A percentile compares a stretch with the other conserved stretches of the same genome.
These are phyloP conservation scores for Laspeyria flexula DNA, from an alignment of 2,888 invertebrate species.

Conservation along the genomic window DNA sequence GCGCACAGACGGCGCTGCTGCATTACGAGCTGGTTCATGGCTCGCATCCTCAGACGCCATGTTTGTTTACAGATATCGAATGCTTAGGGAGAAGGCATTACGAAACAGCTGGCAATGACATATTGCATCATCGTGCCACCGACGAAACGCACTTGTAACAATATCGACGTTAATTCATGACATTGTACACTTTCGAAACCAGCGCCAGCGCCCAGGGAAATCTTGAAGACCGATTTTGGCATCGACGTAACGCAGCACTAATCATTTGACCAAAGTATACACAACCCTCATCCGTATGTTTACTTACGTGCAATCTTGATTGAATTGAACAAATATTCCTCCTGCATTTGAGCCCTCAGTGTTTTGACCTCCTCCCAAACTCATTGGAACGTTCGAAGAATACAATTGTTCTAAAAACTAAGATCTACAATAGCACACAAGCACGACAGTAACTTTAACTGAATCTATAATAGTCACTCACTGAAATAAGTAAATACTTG, in stretches of 20 bases:
- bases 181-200: slow-evolving; percentile 57
- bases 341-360: slow-evolving; percentile 92
- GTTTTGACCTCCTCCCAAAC: slow-evolving; percentile 91
- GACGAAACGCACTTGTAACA: slow-evolving; percentile 47
- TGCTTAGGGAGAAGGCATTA: slow-evolving; percentile 51
- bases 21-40: slow-evolving; percentile 1
- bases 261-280: neutral
- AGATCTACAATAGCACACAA: slow-evolving; percentile 69
- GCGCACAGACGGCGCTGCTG: neutral
- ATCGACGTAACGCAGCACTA: slow-evolving; percentile 5
- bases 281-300: slow-evolving; percentile 11
- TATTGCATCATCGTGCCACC: slow-evolving; percentile 75
- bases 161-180: slow-evolving; percentile 54
- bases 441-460: slow-evolving; percentile 64
- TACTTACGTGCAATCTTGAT: slow-evolving; percentile 98
- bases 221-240: slow-evolving; percentile 27
- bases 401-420: slow-evolving; percentile 67
- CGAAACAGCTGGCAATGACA: slow-evolving; percentile 75
- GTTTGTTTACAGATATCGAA: slow-evolving; percentile 58
- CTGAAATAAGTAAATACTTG: slow-evolving; percentile 67
- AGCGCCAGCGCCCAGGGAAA: slow-evolving; percentile 19
- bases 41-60: slow-evolving; percentile 51
- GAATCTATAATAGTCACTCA: slow-evolving; percentile 73
- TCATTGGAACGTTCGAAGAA: slow-evolving; percentile 90
- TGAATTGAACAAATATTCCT: slow-evolving; percentile 97